Evolutionary conservation across 2,888 invertebrate species (phyloP).

Genomic region (Ischnura elegans): DNA sequence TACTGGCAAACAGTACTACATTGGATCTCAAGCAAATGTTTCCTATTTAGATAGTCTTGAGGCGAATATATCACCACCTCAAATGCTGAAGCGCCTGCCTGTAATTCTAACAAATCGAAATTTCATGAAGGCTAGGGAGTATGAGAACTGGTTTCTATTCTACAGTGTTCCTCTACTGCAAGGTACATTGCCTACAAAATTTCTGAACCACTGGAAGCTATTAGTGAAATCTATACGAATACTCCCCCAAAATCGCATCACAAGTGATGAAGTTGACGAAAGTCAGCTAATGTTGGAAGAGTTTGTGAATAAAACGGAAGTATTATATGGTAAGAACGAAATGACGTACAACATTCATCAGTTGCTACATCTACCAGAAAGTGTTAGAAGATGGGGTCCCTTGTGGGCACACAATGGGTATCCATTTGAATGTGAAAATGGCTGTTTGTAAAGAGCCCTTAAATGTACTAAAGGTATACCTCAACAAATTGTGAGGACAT

Average conservation of each 20-base stretch:
- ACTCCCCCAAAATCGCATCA: neutral
- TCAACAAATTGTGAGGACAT: neutral
- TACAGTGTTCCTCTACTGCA: neutral
- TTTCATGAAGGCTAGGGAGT: neutral
- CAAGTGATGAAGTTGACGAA: neutral
- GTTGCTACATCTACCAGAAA: neutral
- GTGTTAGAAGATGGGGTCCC: neutral
- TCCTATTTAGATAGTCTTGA: neutral
- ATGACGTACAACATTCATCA: neutral
- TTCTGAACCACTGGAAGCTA: neutral
- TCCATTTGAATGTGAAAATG: neutral
- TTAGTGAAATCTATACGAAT: neutral
- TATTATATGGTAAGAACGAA: neutral
- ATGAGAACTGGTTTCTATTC: neutral
- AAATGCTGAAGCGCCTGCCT: neutral
- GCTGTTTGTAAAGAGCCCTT: no score
- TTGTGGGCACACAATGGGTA: neutral
- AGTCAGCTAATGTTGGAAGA: neutral
- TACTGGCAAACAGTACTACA: neutral
- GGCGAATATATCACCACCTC: neutral
- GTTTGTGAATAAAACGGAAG: neutral
- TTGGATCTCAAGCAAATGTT: neutral
- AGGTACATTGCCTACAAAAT: neutral
- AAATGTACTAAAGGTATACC: no score
- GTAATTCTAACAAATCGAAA: neutral